These are phyloP conservation scores for Archivesica marissinica DNA, from an alignment of 1,140 invertebrate species.

Conservation along the genomic window DNA sequence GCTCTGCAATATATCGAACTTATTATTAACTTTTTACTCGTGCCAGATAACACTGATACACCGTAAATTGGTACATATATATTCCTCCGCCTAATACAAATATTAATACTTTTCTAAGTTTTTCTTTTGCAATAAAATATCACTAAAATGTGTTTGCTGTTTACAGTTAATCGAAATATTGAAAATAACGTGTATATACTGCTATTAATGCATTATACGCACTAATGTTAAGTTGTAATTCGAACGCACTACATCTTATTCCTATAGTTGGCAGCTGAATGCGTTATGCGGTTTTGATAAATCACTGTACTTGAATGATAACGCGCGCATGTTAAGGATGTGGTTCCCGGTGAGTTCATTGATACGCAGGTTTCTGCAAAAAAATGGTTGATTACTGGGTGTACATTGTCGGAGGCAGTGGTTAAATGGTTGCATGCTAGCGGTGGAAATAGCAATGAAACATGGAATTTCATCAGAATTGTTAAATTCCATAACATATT, in stretches of 20 bases:
- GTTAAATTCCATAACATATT: too few relatives aligned
- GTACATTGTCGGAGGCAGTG: too few relatives aligned
- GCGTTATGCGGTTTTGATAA: background rate
- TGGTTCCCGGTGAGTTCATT: too few relatives aligned
- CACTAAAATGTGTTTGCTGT: background rate
- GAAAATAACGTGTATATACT: too few relatives aligned
- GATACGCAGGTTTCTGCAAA: too few relatives aligned
- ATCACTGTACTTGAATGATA: conserved; percentile 5
- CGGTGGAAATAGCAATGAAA: too few relatives aligned
- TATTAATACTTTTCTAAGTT: conserved; percentile 15
- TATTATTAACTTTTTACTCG: conserved; percentile 37
- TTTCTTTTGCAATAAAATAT: background rate
- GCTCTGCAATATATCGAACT: background rate
- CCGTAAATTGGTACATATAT: conserved; percentile 36
- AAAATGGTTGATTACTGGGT: too few relatives aligned
- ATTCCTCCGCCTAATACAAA: conserved; percentile 39
- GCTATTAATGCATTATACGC: too few relatives aligned
- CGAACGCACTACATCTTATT: background rate
- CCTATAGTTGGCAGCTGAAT: background rate
- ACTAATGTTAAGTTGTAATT: too few relatives aligned
- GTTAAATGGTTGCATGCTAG: too few relatives aligned
- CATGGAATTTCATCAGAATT: too few relatives aligned
- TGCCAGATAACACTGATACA: conserved; percentile 53
- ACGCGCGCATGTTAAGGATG: background rate
- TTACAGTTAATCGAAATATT: too few relatives aligned